Evolutionary conservation across 2,113 vertebrate genomes (phyloP), one percentile per base, ranked within the genome.

Genomic region (Oreochromis spilurus): DNA sequence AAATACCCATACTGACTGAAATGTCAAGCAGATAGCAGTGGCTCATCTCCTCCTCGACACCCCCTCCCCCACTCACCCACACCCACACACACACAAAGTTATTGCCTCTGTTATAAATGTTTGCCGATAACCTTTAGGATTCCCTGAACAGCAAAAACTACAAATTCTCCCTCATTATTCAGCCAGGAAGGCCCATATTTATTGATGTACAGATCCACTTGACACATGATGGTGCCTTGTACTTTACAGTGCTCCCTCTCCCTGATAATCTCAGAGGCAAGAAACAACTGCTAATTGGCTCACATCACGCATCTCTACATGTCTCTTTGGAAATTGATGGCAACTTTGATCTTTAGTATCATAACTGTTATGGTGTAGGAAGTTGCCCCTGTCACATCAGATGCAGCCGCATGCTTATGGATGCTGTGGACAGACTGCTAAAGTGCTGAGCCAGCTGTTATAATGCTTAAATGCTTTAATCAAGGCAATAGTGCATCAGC

Each of bases 1-100:
- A 98, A 98, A 98, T 98, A 98, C 96, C 97, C 96, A 94, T 95
- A 96, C 96, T 97, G 97, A 98, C 97, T 97, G 97, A 98, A 99
- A 99, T 99, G 98, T 98, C 98, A 98, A 96, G 92, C 96, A 96
- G 98, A 99, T 97, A 97, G 96, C 95, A 84, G 84, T 57, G 70
- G 78, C 81, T 92, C 87, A 40, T 83, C 87, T 91, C 65, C 84
- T 89, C 86, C 34, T 67, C 19, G 11, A 67, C 34, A 67, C 62
- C 14, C 13, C 40, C 8, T 9, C 38, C 65, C 12, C 38, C 13
- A 2, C 65, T 26, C 94, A 87, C 91, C 82, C 91, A 91, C 65
- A 88, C 91, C 75, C 91, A 83, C 95, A 87, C 91, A 79, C 88
- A 85, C 93, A 89, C 89, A 70, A 87, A 92, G 88, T 85, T 91